Conservation (phyloP, 2,113 vertebrate species). For the Rhea pennata region DNA sequence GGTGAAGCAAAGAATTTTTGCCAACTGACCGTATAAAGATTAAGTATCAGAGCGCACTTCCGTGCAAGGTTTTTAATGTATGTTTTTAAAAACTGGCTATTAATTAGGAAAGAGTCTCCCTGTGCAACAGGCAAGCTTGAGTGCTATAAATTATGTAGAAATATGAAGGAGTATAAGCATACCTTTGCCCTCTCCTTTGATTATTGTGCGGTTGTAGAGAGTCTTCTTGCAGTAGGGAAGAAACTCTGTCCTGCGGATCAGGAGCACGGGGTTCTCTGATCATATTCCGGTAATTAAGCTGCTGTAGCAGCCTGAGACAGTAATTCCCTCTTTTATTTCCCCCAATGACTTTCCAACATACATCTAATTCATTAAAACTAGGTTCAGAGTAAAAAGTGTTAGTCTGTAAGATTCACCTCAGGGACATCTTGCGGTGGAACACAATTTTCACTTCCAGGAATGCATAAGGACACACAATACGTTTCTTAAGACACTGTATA, state of each 20-base stretch:
- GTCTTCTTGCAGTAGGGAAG: background rate
- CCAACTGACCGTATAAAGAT: background rate
- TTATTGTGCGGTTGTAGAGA: background rate
- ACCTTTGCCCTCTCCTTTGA: background rate
- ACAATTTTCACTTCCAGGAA: background rate
- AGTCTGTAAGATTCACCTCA: background rate
- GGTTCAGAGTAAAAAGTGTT: background rate
- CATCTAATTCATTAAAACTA: background rate
- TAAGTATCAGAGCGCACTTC: background rate
- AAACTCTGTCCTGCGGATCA: background rate
- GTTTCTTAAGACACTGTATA: background rate
- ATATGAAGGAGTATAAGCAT: background rate
- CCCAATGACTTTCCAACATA: background rate
- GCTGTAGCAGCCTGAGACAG: background rate
- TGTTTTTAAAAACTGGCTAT: background rate
- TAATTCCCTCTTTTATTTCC: background rate
- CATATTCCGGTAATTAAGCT: background rate
- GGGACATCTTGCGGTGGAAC: background rate
- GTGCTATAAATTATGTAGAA: background rate
- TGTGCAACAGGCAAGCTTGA: background rate
- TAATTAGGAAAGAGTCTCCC: background rate
- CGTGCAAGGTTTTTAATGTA: background rate
- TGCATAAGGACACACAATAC: background rate
- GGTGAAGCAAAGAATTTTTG: background rate
- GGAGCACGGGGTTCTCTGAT: background rate